Percentiles rank a stretch among this genome's conserved stretches.
Evolutionary conservation across 2,113 vertebrate genomes (phyloP).

Genomic region (Caretta caretta): DNA sequence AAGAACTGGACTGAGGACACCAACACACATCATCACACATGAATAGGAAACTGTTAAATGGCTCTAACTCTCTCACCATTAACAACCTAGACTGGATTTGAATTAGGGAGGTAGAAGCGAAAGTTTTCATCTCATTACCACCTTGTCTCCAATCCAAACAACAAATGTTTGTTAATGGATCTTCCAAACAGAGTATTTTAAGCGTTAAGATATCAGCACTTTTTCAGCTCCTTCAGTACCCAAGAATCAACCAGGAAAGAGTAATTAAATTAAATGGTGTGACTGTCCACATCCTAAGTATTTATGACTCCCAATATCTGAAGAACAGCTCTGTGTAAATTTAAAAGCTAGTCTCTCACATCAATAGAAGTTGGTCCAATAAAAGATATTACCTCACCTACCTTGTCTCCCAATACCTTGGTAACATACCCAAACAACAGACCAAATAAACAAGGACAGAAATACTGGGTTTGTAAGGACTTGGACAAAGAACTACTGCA

Average conservation of each 20-base stretch:
- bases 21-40: not conserved
- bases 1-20: not conserved
- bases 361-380: not conserved
- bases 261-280: not conserved
- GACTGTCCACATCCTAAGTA: not conserved
- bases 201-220: not conserved
- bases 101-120: not conserved
- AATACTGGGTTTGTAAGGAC: not conserved
- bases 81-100: not conserved
- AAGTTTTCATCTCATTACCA: slow-evolving; percentile 43
- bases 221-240: not conserved
- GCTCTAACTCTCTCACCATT: not conserved
- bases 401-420: not conserved
- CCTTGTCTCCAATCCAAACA: slow-evolving; percentile 55
- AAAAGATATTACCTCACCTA: not conserved
- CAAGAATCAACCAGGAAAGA: not conserved
- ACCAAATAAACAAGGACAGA: not conserved
- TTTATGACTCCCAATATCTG: not conserved
- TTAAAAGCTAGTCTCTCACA: not conserved
- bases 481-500: slow-evolving; percentile 3
- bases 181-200: slow-evolving; percentile 10
- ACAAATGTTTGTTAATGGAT: slow-evolving; percentile 17
- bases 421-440: slow-evolving; percentile 10
- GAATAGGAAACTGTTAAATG: not conserved
- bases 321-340: not conserved